phyloP scores from a whole-genome alignment of 1,140 invertebrate genomes.

The Drosophila bocki region DNA sequence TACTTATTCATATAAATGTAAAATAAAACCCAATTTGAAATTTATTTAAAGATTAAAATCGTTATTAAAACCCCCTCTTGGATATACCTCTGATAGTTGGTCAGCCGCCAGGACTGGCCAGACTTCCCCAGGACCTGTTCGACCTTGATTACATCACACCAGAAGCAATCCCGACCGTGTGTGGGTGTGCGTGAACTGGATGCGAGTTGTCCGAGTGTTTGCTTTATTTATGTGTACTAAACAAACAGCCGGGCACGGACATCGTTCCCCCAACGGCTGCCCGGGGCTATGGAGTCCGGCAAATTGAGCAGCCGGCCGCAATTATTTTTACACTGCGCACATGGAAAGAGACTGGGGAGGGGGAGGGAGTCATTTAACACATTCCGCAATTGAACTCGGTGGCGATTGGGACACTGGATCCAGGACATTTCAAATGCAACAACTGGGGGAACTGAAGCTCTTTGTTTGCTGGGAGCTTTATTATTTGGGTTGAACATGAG shows the following conservation, averaged over 20 bases:
- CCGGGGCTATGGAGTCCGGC: slow-evolving; percentile 9
- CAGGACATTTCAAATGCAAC: not conserved
- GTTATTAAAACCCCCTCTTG: not conserved
- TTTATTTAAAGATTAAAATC: not conserved
- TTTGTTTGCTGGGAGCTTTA: slow-evolving; percentile 17
- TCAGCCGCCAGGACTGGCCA: slow-evolving; percentile 3
- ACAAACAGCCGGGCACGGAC: slow-evolving; percentile 61
- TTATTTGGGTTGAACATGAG: slow-evolving; percentile 20
- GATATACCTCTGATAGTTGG: slow-evolving; percentile 2
- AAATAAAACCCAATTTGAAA: not conserved
- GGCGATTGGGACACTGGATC: slow-evolving; percentile 14
- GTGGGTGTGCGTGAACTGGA: slow-evolving; percentile 21
- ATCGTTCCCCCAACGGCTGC: slow-evolving; percentile 1
- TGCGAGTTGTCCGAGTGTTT: slow-evolving; percentile 43
- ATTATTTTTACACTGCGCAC: slow-evolving; percentile 53
- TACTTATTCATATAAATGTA: not conserved
- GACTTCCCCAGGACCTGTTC: slow-evolving; percentile 15
- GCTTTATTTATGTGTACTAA: slow-evolving; percentile 73
- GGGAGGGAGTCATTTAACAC: slow-evolving; percentile 31
- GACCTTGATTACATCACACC: slow-evolving; percentile 67
- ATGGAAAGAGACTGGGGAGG: not conserved
- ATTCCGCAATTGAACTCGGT: slow-evolving; percentile 34
- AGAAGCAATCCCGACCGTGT: slow-evolving; percentile 30
- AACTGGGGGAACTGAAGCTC: not conserved
- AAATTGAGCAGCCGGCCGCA: slow-evolving; percentile 58